Evolutionary conservation across 2,113 vertebrate genomes (phyloP), one percentile per base, ranked within the genome.

Genomic region (Elephantulus edwardii): DNA sequence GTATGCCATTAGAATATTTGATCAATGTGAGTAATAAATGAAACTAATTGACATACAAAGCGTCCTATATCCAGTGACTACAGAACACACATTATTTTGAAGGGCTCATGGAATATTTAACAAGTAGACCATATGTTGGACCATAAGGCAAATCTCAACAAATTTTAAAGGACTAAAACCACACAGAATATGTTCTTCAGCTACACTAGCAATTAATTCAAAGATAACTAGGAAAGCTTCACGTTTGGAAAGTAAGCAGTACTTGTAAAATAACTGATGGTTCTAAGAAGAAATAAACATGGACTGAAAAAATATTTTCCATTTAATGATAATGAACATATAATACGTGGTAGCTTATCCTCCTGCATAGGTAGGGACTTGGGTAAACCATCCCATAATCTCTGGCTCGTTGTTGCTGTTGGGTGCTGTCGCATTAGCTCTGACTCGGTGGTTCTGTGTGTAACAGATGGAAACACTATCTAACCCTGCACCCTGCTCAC

Each of bases 171-270:
- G 50, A 40, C 50, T 48, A 58, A 87, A 68, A 68, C 66, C 58
- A 87, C 48, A 68, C 40, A 87, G 84, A 81, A 75, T 75, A 81
- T 82, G 68, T 82, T 75, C 77, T 66, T 58, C 48, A n/a, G 30
- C 40, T 68, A 38, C 17, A 56, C n/a, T 40, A 40, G 38, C 64
- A 35, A 75, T 75, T 66, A 87, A 87, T 44, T 30, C n/a, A 82
- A 76, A 82, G 46, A 82, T 82, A 82, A 28, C 48, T 26, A 82
- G 78, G 82, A 82, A 38, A 82, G 40, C 19, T 12, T 48, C n/a
- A 4, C 68, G 70, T 82, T 33, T 87, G 19, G 38, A 68, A 75
- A 76, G 44, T 24, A 87, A 92, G n/a, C 19, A 54, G 42, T 38
- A 46, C 13, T 86, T 42, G 54, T 28, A 74, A n/a, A 64, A 38